Percentiles rank a stretch among this genome's conserved stretches.
Conservation (phyloP, 2,888 invertebrate genomes). For the Meandrusa payeni region DNA sequence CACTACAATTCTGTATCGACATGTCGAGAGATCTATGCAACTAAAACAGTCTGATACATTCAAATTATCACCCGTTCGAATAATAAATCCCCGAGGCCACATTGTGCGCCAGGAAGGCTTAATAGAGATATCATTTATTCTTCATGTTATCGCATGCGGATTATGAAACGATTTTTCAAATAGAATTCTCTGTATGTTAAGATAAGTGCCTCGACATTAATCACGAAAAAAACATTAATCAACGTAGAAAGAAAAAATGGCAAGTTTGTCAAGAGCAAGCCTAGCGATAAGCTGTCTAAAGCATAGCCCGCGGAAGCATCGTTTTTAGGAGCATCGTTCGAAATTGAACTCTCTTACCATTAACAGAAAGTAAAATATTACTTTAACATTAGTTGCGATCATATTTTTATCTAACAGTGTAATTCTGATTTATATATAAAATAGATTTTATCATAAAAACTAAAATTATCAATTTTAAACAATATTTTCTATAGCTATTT, state of each 20-base stretch:
- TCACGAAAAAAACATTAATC: conserved; percentile 34
- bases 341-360: conserved; percentile 14
- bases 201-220: conserved; percentile 49
- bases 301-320: conserved; percentile 46
- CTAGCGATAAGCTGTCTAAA: conserved; percentile 44
- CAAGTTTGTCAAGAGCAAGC: conserved; percentile 42
- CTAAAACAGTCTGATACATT: conserved; percentile 9
- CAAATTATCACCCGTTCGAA: conserved; percentile 9
- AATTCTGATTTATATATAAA: no score
- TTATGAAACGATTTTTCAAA: conserved; percentile 31
- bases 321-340: conserved; percentile 27
- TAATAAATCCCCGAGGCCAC: conserved; percentile 13
- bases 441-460: no score
- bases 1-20: conserved; percentile 9
- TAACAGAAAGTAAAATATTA: background rate
- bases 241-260: conserved; percentile 41
- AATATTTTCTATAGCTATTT: no score
- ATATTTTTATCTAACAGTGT: no score
- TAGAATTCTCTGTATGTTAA: conserved; percentile 38
- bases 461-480: no score
- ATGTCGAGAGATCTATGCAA: conserved; percentile 14
- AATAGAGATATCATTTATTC: conserved; percentile 45
- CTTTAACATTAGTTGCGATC: background rate
- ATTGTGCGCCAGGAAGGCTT: conserved; percentile 33
- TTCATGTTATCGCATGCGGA: conserved; percentile 38